These are phyloP conservation scores for Archaeoteleia sp. DNA, from an alignment of 2,888 invertebrate genomes.

Conservation along the genomic window DNA sequence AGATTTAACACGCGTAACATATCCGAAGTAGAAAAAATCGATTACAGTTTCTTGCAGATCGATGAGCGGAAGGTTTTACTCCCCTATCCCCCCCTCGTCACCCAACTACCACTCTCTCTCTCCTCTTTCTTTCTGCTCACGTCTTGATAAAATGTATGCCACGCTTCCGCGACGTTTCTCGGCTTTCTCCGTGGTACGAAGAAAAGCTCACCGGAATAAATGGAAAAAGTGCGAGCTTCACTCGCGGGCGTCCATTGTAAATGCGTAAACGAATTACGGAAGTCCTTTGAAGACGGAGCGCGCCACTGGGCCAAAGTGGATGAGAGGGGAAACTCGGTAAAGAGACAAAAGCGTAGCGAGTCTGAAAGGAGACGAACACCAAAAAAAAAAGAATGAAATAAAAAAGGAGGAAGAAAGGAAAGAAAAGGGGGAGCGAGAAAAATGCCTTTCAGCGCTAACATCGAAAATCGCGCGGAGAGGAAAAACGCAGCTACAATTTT, in stretches of 20 bases:
- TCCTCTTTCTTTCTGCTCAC: slow-evolving; percentile 31
- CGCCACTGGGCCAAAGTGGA: slow-evolving; percentile 51
- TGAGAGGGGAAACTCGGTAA: slow-evolving; percentile 46
- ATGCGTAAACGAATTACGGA: slow-evolving; percentile 67
- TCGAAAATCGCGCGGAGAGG: slow-evolving; percentile 33
- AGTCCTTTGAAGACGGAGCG: slow-evolving; percentile 58
- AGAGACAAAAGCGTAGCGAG: slow-evolving; percentile 38
- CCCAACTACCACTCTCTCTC: no score
- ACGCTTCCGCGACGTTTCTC: slow-evolving; percentile 26
- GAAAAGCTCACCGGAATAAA: slow-evolving; percentile 37
- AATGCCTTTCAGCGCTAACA: slow-evolving; percentile 21
- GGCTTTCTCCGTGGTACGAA: slow-evolving; percentile 30
- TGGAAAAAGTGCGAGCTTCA: slow-evolving; percentile 46
- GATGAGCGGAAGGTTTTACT: slow-evolving; percentile 24
- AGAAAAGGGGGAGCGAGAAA: slow-evolving; percentile 23
- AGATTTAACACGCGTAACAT: no score
- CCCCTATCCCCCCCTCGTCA: background rate
- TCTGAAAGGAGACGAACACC: slow-evolving; percentile 28
- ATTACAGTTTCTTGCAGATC: slow-evolving; percentile 16
- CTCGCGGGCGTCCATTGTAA: slow-evolving; percentile 58
- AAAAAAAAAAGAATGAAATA: slow-evolving; percentile 13
- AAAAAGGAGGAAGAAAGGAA: no score
- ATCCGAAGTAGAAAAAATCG: slow-evolving; percentile 12
- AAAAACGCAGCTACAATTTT: slow-evolving; percentile 44
- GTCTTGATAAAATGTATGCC: slow-evolving; percentile 43